Conservation (phyloP, 2,113 vertebrate genomes). For the Anarrhichthys ocellatus region DNA sequence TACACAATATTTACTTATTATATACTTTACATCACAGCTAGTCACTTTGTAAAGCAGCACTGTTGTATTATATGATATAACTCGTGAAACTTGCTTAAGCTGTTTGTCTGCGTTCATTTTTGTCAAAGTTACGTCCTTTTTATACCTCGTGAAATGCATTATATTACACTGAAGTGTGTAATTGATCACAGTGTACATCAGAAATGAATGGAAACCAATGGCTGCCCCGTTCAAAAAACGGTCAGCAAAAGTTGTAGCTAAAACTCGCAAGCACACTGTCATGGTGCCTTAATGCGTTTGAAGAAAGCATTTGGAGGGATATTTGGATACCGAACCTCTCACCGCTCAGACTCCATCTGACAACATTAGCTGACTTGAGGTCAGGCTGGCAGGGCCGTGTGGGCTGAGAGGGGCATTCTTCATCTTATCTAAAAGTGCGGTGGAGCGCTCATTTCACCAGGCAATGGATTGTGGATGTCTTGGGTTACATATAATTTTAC, state of each 20-base stretch:
- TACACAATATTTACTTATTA: too few relatives aligned
- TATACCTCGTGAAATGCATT: background rate
- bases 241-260: background rate
- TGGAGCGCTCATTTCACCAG: slow-evolving; percentile 30
- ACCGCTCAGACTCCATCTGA: slow-evolving; percentile 16
- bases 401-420: slow-evolving; percentile 38
- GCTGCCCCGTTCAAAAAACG: background rate
- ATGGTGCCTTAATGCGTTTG: background rate
- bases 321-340: background rate
- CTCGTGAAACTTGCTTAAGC: background rate
- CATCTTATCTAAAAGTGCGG: slow-evolving; percentile 56
- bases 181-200: too few relatives aligned
- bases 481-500: slow-evolving; percentile 60
- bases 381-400: slow-evolving; percentile 24
- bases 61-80: background rate
- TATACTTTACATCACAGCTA: background rate
- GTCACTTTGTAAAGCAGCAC: background rate
- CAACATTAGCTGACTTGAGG: slow-evolving; percentile 50
- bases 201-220: background rate
- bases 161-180: too few relatives aligned
- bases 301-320: slow-evolving; percentile 7
- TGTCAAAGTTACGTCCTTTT: background rate
- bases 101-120: background rate
- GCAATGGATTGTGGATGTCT: slow-evolving; percentile 33
- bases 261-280: background rate